phyloP scores from a whole-genome alignment of 2,888 invertebrate species.

The Pterostichus niger region DNA sequence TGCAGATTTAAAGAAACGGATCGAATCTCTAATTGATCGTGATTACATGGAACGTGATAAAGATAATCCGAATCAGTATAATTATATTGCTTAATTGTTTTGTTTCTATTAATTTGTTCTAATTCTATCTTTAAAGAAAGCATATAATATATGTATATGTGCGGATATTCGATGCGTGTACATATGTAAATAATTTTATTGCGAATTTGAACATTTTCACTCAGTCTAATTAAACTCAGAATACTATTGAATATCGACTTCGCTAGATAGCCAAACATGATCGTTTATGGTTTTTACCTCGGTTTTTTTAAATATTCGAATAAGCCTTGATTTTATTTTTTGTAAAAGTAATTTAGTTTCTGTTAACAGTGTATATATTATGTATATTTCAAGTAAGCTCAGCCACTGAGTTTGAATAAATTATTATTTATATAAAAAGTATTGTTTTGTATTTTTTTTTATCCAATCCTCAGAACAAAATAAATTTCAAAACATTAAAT shows the following conservation, averaged over 20 bases:
- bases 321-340: too few relatives aligned
- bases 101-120: slow-evolving; percentile 20
- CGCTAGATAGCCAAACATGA: slow-evolving; percentile 29
- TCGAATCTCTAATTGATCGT: slow-evolving; percentile 98
- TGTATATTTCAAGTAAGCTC: too few relatives aligned
- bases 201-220: too few relatives aligned
- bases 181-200: background rate
- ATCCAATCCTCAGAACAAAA: too few relatives aligned
- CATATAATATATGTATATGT: too few relatives aligned
- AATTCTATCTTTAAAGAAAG: background rate
- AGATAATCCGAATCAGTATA: slow-evolving; percentile 98
- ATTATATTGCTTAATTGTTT: slow-evolving; percentile 94
- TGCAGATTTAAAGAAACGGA: slow-evolving; percentile 98
- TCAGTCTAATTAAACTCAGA: background rate
- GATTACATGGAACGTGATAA: slow-evolving; percentile 99
- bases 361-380: too few relatives aligned
- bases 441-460: too few relatives aligned
- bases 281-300: background rate
- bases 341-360: too few relatives aligned
- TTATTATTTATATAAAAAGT: too few relatives aligned
- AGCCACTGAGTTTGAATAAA: too few relatives aligned
- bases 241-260: slow-evolving; percentile 26
- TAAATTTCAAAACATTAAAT: too few relatives aligned
- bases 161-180: background rate
- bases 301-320: background rate